Evolutionary conservation across 1,140 invertebrate species (phyloP).

Genomic region (Drosophila kohkoa): DNA sequence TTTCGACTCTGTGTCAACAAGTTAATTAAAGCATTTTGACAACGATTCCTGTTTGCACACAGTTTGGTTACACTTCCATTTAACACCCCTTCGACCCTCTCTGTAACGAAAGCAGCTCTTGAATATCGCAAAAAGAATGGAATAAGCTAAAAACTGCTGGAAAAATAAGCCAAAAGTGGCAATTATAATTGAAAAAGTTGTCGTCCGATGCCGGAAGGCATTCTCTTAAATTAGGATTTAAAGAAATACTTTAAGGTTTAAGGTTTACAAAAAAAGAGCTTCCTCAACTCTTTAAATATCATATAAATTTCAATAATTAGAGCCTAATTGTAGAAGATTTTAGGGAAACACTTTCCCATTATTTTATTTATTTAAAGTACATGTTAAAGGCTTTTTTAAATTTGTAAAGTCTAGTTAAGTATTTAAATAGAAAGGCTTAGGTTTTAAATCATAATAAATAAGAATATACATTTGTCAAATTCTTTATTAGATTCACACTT

Average conservation of each 20-base stretch:
- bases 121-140: not conserved
- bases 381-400: not conserved
- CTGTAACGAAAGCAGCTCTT: not conserved
- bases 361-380: not conserved
- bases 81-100: not conserved
- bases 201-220: not conserved
- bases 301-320: not conserved
- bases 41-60: slow-evolving; percentile 62
- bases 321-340: not conserved
- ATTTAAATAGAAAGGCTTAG: not conserved
- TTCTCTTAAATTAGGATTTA: not conserved
- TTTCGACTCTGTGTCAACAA: slow-evolving; percentile 72
- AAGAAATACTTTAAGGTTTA: not conserved
- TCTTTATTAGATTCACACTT: slow-evolving; percentile 43
- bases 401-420: not conserved
- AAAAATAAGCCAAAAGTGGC: not conserved
- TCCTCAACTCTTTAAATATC: too few species aligned
- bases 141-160: not conserved
- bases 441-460: not conserved
- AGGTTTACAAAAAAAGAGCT: too few species aligned
- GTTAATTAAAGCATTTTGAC: slow-evolving; percentile 80
- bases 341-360: too few species aligned
- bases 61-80: slow-evolving; percentile 15
- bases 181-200: slow-evolving; percentile 7
- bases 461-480: slow-evolving; percentile 24